Base-by-base conservation (phyloP, 37 sponge, comb jelly and placozoan species). In the Cladorhizidae sp. region DNA sequence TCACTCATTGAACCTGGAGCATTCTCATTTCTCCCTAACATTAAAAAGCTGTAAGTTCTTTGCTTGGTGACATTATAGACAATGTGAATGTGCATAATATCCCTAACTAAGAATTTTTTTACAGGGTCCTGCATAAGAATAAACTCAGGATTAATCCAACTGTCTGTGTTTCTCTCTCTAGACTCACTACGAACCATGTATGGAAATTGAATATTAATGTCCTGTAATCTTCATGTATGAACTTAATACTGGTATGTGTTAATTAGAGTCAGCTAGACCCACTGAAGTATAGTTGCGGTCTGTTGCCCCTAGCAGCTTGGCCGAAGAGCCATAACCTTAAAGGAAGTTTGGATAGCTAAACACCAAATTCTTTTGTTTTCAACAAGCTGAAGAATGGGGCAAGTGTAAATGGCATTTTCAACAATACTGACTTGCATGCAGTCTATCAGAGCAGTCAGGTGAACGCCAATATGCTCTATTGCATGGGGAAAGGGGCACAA, bases 101-200 rank as follows among this genome's bases (percentile, higher is more conserved):
- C 9, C 8, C 9, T 45, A 9, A 12, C 9, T 61, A n/a, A 12
- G 5, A 2, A 23, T 55, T 35, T 55, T 74, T 29, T 18, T 57
- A 38, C 61, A 75, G 76, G 37, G 76, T 37, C 22, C n/a, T 75
- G 0, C 36, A 58, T 32, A 57, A 37, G 40, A 75, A 75, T 57
- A 33, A 58, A 5, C 1, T 75, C 58, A 75, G 40, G 55, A 15
- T 7, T 37, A 28, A 28, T 75, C 5, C 50, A 54, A 39, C 76
- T 23, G 18, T 39, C 17, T 1, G 76, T 75, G n/a, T 57, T 75
- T 3, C 52, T 38, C 20, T 36, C 38, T 18, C 76, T 75, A 20
- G 28, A 57, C 76, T 75, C 76, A 38, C 61, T 75, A 28, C 58
- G 58, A 36, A 75, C 52, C 57, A 39, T 75, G 76, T 75, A 52